Evolutionary conservation across 2,888 invertebrate species (phyloP), one percentile per base, ranked within the genome.

Genomic region (Chaetoderma sp.): DNA sequence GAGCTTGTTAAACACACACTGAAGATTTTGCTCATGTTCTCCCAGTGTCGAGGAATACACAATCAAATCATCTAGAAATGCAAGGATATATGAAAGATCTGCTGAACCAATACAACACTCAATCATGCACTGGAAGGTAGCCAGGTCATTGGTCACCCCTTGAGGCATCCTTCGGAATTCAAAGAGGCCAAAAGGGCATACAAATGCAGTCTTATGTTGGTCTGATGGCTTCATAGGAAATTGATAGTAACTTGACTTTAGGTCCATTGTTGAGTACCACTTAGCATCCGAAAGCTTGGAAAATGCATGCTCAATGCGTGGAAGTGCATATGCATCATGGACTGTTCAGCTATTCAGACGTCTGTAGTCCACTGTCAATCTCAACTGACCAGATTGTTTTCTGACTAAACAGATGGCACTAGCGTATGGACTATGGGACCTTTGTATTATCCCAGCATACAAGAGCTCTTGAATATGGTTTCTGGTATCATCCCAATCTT

Each of bases 291-390:
- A 32, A 39, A 72, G 50, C n/a, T n/a, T n/a, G n/a, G n/a, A n/a
- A n/a, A n/a, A n/a, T n/a, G n/a, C n/a, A n/a, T n/a, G n/a, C n/a
- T n/a, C n/a, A n/a, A n/a, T n/a, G n/a, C n/a, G n/a, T n/a, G n/a
- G n/a, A n/a, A 72, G 42, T 0, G 68, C 68, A 42, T 44, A 65
- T 4, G 68, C 65, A 52, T 73, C 73, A 47, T 54, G n/a, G n/a
- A n/a, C n/a, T n/a, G n/a, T n/a, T n/a, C n/a, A n/a, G n/a, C n/a
- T n/a, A n/a, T n/a, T n/a, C n/a, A n/a, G n/a, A n/a, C n/a, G n/a
- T n/a, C n/a, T n/a, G n/a, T n/a, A n/a, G n/a, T n/a, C n/a, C n/a
- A 68, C 61, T 18, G 64, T 64, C 16, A 70, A 25, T 27, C 70
- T 45, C 16, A 59, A 30, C 13, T 49, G 39, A n/a, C 64, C 70